A percentile compares a stretch with the other conserved stretches of the same genome.
phyloP scores from a whole-genome alignment of 1,140 invertebrate genomes.

The Heliconius congener region DNA sequence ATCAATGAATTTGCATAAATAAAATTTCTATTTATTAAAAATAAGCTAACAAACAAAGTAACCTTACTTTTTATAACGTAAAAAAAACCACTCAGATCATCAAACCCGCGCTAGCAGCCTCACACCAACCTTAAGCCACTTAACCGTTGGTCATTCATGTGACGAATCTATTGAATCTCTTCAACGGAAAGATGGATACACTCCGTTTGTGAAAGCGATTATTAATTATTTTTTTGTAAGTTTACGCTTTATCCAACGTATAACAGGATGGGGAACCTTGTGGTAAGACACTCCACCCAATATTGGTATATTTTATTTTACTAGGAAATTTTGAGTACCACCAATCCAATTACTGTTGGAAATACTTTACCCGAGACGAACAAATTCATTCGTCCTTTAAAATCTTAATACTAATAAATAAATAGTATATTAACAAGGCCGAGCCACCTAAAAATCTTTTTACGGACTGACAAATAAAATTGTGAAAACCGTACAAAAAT shows the following conservation, averaged over 20 bases:
- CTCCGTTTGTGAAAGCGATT: background rate
- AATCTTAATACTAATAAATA: too few species aligned
- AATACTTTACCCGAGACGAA: too few species aligned
- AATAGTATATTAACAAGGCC: too few species aligned
- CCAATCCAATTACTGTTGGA: too few species aligned
- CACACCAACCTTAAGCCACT: background rate
- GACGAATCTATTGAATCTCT: constrained; percentile 3
- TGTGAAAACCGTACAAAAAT: too few species aligned
- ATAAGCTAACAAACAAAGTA: background rate
- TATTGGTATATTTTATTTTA: too few species aligned
- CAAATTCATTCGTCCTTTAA: too few species aligned
- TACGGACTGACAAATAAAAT: too few species aligned
- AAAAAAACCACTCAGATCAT: background rate
- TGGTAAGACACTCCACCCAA: background rate
- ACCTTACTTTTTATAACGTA: background rate
- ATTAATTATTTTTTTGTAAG: background rate
- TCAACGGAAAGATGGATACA: background rate
- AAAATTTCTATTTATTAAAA: background rate
- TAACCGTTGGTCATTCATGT: background rate
- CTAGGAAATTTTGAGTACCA: too few species aligned
- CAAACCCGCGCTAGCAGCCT: background rate
- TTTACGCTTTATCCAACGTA: background rate
- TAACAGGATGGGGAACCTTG: background rate
- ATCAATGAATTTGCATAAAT: too few species aligned
- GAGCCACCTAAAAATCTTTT: too few species aligned